Conservation (phyloP, 2,888 invertebrate species). For the Priocnemis perturbator region DNA sequence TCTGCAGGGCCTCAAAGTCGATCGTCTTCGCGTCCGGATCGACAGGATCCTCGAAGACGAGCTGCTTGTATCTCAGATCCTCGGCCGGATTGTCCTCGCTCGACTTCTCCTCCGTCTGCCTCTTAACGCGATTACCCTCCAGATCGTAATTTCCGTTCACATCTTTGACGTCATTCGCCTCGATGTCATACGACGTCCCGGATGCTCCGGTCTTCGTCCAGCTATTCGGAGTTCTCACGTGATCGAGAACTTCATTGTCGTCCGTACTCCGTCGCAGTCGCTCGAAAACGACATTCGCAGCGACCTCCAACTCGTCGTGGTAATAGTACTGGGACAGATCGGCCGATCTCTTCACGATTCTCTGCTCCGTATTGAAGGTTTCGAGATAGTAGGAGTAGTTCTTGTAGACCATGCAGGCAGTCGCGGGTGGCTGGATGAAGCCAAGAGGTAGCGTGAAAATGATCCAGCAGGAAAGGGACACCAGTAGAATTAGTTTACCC, state of each 20-base stretch:
- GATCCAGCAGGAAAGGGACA: constrained; percentile 96
- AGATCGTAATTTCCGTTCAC: constrained; percentile 11
- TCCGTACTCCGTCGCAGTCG: constrained; percentile 64
- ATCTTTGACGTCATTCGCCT: constrained; percentile 24
- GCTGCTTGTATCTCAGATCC: constrained; percentile 45
- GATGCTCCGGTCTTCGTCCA: background rate
- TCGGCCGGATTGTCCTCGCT: constrained; percentile 35
- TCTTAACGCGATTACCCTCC: constrained; percentile 31
- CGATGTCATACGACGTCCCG: constrained; percentile 28
- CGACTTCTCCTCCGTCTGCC: constrained; percentile 20
- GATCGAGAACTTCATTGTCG: constrained; percentile 40
- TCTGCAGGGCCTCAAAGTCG: constrained; percentile 62
- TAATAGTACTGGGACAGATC: constrained; percentile 51
- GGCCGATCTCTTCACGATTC: constrained; percentile 77
- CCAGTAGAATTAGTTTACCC: constrained; percentile 90
- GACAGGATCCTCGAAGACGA: constrained; percentile 44
- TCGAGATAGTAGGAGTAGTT: constrained; percentile 82
- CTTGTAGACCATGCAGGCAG: constrained; percentile 85
- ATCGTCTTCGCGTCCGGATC: constrained; percentile 56
- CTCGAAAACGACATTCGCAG: constrained; percentile 70
- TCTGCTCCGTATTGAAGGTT: constrained; percentile 76
- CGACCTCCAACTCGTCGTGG: constrained; percentile 64
- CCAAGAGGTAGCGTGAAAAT: constrained; percentile 97
- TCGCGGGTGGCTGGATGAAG: constrained; percentile 95
- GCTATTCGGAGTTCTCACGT: background rate